These are phyloP conservation scores for Coregonus sp. DNA, from an alignment of 2,797 vertebrate species.

Conservation along the genomic window DNA sequence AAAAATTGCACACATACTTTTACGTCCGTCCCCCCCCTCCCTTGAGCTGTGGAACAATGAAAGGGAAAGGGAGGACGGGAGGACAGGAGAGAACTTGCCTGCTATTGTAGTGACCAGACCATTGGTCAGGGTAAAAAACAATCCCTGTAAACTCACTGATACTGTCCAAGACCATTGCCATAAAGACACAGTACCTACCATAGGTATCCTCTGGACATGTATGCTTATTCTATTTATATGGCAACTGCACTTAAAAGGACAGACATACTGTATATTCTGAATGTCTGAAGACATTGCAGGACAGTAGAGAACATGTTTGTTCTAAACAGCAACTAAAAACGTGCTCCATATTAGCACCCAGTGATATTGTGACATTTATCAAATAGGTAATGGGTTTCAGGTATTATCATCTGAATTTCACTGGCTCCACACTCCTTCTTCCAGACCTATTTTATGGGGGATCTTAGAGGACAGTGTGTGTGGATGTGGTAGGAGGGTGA, in stretches of 20 bases:
- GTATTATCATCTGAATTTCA: too few relatives aligned
- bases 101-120: conserved; percentile 69
- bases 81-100: conserved; percentile 46
- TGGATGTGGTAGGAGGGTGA: background rate
- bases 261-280: too few relatives aligned
- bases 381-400: conserved; percentile 25
- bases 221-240: too few relatives aligned
- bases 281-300: too few relatives aligned
- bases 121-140: conserved; percentile 30
- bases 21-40: conserved; percentile 12
- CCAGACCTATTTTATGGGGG: too few relatives aligned
- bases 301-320: too few relatives aligned
- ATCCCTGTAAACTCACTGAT: background rate
- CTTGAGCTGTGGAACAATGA: conserved; percentile 66
- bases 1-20: conserved; percentile 49
- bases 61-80: conserved; percentile 48
- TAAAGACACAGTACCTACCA: background rate
- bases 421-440: too few relatives aligned
- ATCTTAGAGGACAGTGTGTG: too few relatives aligned
- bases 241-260: too few relatives aligned
- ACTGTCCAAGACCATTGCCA: background rate
- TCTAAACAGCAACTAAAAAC: too few relatives aligned
- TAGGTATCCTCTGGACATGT: too few relatives aligned
- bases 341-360: conserved; percentile 35
- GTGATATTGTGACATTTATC: conserved; percentile 42